These are phyloP conservation scores for Stratiomys singularior DNA, from an alignment of 2,888 invertebrate genomes.

Conservation along the genomic window DNA sequence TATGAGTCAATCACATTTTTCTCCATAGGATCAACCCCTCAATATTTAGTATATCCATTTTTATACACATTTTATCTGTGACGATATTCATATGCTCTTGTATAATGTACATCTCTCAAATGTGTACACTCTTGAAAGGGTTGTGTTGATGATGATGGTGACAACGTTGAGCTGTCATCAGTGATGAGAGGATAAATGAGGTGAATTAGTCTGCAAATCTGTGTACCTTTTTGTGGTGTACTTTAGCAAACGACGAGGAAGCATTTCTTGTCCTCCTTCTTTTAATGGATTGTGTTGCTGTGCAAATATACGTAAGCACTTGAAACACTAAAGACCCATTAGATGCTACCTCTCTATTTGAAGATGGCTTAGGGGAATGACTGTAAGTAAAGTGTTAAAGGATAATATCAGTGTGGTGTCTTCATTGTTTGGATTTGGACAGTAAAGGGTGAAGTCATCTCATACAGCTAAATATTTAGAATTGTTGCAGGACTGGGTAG, in stretches of 20 bases:
- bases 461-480: no score
- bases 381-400: neutral
- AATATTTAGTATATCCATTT: no score
- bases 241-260: neutral
- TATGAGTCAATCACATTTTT: no score
- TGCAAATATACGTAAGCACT: conserved; percentile 29
- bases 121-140: conserved; percentile 38
- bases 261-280: conserved; percentile 10
- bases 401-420: neutral
- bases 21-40: no score
- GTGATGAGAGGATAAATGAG: conserved; percentile 42
- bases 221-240: conserved; percentile 39
- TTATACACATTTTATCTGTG: no score
- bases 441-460: no score
- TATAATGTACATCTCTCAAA: neutral
- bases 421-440: neutral
- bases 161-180: conserved; percentile 22
- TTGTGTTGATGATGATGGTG: conserved; percentile 34
- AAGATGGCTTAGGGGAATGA: neutral
- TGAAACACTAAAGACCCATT: conserved; percentile 52
- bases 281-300: conserved; percentile 31
- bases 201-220: conserved; percentile 43
- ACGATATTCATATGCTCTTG: neutral
- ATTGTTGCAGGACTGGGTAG: no score
- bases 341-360: conserved; percentile 53